These are phyloP conservation scores for Chromis chromis DNA, from an alignment of 2,797 vertebrate genomes.

Conservation along the genomic window DNA sequence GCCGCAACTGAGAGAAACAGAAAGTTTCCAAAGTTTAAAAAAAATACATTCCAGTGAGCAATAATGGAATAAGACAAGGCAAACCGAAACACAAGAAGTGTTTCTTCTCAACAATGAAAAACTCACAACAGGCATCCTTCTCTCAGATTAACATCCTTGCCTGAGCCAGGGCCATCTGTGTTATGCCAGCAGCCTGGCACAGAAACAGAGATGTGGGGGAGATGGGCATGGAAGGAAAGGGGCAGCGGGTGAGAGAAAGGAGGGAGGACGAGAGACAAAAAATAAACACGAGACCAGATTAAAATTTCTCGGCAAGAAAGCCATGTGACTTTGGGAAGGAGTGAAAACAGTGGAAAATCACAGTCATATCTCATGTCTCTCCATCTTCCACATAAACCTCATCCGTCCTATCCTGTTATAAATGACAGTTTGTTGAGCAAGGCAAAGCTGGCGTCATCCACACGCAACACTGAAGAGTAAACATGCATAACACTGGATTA, in stretches of 20 bases:
- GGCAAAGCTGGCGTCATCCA: constrained; percentile 14
- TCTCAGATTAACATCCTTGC: constrained; percentile 71
- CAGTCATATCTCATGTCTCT: constrained; percentile 38
- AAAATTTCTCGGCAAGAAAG: constrained; percentile 63
- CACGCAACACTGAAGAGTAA: constrained; percentile 27
- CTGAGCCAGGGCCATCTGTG: constrained; percentile 75
- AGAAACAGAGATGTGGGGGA: constrained; percentile 61
- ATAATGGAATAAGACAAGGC: constrained; percentile 29
- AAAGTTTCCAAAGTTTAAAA: constrained; percentile 57
- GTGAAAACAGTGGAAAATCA: constrained; percentile 66
- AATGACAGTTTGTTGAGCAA: constrained; percentile 8
- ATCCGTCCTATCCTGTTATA: constrained; percentile 21
- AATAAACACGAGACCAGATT: constrained; percentile 66
- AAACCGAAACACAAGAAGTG: constrained; percentile 46
- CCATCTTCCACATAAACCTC: constrained; percentile 19
- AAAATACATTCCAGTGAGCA: constrained; percentile 24
- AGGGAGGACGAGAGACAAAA: constrained; percentile 14
- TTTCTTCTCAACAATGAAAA: constrained; percentile 54
- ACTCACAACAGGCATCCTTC: constrained; percentile 57
- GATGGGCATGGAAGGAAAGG: constrained; percentile 47
- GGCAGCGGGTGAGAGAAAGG: constrained; percentile 20
- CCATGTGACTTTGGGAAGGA: constrained; percentile 59
- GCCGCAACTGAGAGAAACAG: constrained; percentile 44
- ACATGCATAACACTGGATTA: constrained; percentile 18
- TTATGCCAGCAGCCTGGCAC: constrained; percentile 70